Conservation (phyloP, 2,113 vertebrate species). For the Dissostichus mawsoni region DNA sequence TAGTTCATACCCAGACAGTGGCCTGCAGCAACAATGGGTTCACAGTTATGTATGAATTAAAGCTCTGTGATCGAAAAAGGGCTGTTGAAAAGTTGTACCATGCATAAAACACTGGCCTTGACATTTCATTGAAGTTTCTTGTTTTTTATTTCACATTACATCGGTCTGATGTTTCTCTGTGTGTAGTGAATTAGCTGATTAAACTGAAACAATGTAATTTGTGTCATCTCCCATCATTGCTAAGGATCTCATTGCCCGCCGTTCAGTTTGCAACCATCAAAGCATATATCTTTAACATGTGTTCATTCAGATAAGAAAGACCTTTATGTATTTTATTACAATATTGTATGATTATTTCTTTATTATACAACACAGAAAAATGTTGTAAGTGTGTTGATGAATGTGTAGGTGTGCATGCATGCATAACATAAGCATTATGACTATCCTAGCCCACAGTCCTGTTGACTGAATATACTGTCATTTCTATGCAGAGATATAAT, state of each 20-base stretch:
- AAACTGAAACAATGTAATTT: not conserved
- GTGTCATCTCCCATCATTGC: conserved; percentile 9
- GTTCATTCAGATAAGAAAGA: conserved; percentile 16
- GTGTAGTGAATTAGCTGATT: not conserved
- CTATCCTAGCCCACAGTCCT: not conserved
- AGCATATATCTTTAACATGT: not conserved
- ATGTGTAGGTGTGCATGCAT: conserved; percentile 29
- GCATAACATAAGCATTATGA: conserved; percentile 3
- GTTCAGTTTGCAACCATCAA: not conserved
- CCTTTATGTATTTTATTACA: no score
- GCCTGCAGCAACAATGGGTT: conserved; percentile 63
- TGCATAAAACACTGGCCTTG: not conserved
- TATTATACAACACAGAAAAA: not conserved
- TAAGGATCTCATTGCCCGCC: not conserved
- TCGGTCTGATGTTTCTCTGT: not conserved
- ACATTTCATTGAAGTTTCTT: not conserved
- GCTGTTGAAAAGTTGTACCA: conserved; percentile 5
- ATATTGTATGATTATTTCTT: conserved; percentile 2
- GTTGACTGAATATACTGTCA: not conserved
- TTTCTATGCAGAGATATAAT: not conserved
- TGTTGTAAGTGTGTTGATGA: not conserved
- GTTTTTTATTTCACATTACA: not conserved
- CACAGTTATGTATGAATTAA: conserved; percentile 50
- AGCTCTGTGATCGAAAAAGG: conserved; percentile 3
- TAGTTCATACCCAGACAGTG: conserved; percentile 52